Base-by-base conservation (phyloP, 2,797 vertebrate species). In the Thalassophryne amazonica region DNA sequence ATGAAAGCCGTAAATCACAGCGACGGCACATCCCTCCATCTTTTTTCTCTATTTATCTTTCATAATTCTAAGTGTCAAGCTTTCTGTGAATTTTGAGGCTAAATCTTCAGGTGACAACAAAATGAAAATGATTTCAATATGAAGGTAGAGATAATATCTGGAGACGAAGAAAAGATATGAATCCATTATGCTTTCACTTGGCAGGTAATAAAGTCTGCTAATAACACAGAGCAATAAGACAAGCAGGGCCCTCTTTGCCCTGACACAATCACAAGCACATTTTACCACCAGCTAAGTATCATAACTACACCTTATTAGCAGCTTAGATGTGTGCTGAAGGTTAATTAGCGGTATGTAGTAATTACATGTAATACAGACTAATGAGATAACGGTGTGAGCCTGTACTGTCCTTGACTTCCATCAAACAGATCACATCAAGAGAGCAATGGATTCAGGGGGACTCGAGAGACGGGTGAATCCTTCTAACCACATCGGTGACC, bases 1-100 rank as follows among this genome's bases (percentile, higher is more conserved):
- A 91, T 92, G 89, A 92, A 88, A 87, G 84, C 80, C 88, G 91
- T 91, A 88, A 89, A 89, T 92, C 90, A 91, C 64, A 41, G 53
- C 81, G 86, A 90, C 87, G 89, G 80, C 69, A 50, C 43, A 70
- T 56, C 55, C 54, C 32, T 76, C 62, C 72, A 59, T 83, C 80
- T 77, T 63, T 51, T 60, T 21, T 57, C 55, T 49, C 48, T 54
- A 60, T 60, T 32, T 48, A 57, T 41, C 54, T 50, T 42, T 77
- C 63, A 71, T 71, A 84, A 86, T 85, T 84, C 60, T 37, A 57
- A 33, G 63, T 83, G 80, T 86, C 81, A 85, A 79, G 28, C 58
- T 57, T 56, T 55, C 63, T 74, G 61, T 74, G 63, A 55, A 80
- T 73, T 76, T 71, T 19, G 25, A 25, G 24, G 57, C 60, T 86